phyloP scores from a whole-genome alignment of 1,140 invertebrate species.

The Heterodera schachtii region DNA sequence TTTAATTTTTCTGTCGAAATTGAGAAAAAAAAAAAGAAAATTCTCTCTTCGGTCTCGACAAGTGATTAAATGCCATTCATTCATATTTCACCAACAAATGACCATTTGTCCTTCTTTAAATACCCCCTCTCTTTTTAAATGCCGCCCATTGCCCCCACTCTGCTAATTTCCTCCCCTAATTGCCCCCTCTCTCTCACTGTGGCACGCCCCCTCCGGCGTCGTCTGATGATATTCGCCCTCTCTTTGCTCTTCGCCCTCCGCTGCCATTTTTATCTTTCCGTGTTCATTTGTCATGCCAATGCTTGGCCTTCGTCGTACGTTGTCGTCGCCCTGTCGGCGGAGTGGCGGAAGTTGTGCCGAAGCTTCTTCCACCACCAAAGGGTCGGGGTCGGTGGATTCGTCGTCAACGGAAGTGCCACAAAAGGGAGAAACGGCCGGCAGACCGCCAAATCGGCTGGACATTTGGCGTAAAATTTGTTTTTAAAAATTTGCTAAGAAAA shows the following conservation, averaged over 20 bases:
- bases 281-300: neutral
- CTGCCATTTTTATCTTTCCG: neutral
- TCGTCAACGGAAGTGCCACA: conserved; percentile 3
- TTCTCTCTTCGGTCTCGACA: too few species aligned
- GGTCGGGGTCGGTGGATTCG: conserved; percentile 6
- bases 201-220: conserved; percentile 1
- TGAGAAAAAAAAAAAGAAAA: too few species aligned
- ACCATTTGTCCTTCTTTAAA: too few species aligned
- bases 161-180: too few species aligned
- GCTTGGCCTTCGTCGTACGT: neutral
- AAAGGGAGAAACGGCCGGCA: neutral
- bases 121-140: too few species aligned
- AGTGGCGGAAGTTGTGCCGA: neutral
- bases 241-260: neutral
- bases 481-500: neutral
- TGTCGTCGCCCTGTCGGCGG: neutral
- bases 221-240: neutral
- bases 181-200: neutral
- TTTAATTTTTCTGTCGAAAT: too few species aligned
- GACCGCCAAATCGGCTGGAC: neutral
- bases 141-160: too few species aligned
- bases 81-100: too few species aligned
- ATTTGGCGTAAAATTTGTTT: neutral
- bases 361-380: neutral
- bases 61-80: too few species aligned